Base-by-base conservation (phyloP, 2,113 vertebrate genomes). In the Oryzias woworae region DNA sequence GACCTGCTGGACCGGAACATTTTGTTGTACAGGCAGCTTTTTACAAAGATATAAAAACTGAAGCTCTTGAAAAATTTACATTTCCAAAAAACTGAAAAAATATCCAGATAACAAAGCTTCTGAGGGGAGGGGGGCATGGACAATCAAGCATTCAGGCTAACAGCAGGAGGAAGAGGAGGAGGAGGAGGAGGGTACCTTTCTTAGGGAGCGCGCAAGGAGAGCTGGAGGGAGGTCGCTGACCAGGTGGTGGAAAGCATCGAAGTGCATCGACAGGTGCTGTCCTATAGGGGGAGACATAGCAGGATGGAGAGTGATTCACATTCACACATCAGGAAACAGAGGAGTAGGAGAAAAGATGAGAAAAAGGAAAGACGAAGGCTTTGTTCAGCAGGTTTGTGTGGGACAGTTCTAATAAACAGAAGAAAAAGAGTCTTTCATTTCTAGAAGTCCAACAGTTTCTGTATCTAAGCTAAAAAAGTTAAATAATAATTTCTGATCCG, bases 171-270 rank as follows among this genome's bases (percentile, higher is more conserved):
- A 55, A 26, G 67, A 69, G 17, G 65, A 70, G 3, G 66, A 73
- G 24, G 69, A 71, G 20, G 62, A 78, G 80, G 15, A 81, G 87
- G 87, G 58, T 93, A 93, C 91, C 96, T 99, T 98, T 90, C 95
- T 94, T 83, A 98, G 81, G 0, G 95, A 96, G 87, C 97, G 92
- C 88, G 95, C 92, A 1, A 96, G 96, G 87, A 99, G 94, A 79
- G 95, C 95, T 23, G 96, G 96, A 88, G 96, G 96, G 67, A 91
- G 92, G 57, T 99, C 96, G 69, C 92, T 94, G 88, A 95, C 89
- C 82, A 96, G 94, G 86, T 98, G 96, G 89, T 98, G 95, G 93
- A 97, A 98, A 91, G 96, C 95, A 59, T 98, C 97, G 61, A 98
- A 98, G 91, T 98, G 95, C 90, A 98, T 93, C 49, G 92, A 94